Percentiles rank a stretch among this genome's conserved stretches.
These are phyloP conservation scores for Physeter macrocephalus DNA, from an alignment of 2,113 vertebrate species.

Conservation along the genomic window DNA sequence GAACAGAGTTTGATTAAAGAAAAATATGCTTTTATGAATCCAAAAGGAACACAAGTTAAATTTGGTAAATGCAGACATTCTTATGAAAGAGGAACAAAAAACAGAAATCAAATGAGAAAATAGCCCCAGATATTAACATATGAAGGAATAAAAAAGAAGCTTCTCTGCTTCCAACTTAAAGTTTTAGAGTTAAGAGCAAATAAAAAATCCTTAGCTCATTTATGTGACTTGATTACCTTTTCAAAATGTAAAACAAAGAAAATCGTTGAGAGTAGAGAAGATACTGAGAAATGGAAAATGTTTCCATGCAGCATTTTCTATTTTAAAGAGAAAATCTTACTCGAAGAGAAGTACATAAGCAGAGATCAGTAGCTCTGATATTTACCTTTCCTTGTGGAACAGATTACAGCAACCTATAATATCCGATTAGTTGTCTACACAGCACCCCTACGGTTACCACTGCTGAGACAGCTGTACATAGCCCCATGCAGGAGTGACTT, in stretches of 20 bases:
- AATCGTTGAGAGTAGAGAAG: conserved; percentile 20
- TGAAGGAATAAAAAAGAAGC: conserved; percentile 28
- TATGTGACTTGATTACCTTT: conserved; percentile 52
- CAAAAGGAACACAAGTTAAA: conserved; percentile 59
- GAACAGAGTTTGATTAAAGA: conserved; percentile 58
- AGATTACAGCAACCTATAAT: conserved; percentile 1
- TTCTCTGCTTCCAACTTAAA: conserved; percentile 37
- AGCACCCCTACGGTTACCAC: neutral
- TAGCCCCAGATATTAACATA: conserved; percentile 53
- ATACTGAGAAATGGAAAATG: neutral
- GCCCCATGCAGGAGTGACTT: neutral
- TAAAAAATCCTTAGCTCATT: conserved; percentile 28
- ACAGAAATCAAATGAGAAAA: conserved; percentile 52
- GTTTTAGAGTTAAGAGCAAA: conserved; percentile 38
- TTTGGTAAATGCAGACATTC: conserved; percentile 57
- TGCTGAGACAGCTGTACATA: neutral
- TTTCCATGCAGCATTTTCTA: conserved; percentile 38
- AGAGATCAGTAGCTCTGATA: conserved; percentile 1
- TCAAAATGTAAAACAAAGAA: conserved; percentile 59
- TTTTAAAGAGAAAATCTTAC: conserved; percentile 35
- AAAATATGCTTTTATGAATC: conserved; percentile 57
- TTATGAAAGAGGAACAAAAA: conserved; percentile 60
- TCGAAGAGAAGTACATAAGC: neutral
- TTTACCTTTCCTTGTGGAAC: conserved; percentile 38
- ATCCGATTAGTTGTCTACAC: neutral